Base-by-base conservation (phyloP, 1,140 invertebrate genomes). In the Nautilus pompilius region DNA sequence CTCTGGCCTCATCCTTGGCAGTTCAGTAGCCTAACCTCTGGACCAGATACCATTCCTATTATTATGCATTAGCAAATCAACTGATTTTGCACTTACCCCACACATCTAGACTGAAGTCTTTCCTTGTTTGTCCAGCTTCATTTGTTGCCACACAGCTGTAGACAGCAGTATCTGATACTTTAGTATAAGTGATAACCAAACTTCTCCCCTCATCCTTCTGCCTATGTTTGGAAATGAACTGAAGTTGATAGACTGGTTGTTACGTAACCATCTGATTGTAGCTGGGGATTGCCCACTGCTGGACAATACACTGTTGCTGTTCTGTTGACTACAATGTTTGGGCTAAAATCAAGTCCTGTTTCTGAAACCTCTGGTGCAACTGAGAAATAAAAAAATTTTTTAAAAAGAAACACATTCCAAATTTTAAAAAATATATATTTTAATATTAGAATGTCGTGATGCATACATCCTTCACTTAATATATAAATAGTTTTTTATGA, bases 201-300 rank as follows among this genome's bases (percentile, higher is more conserved):
- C 61, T 58, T 46, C 48, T 55, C 0, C 58, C 58, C 4, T 58
- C 58, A 36, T 45, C 58, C 15, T 58, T 26, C 6, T n/a, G 24
- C 41, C 17, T 6, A 66, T 29, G 10, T 56, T 26, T 6, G 55
- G 45, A 2, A 58, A 30, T 10, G 45, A 26, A 17, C 65, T 68
- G 20, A 60, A 60, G 51, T 73, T 58, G 0, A 78, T 55, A 1
- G 69, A 67, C 34, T 70, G 65, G 26, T 70, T 68, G 33, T 70
- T 67, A 30, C 70, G 68, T 36, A 72, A 68, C 85, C 85, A 86
- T 10, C 74, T 74, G 51, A 85, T 75, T 26, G 72, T 71, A n/a
- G 84, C 58, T 68, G 58, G 6, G 85, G 85, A 5, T 73, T 76
- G 22, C 84, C 85, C 29, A 73, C 45, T 15, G 67, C 83, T 3